A percentile compares a stretch with the other conserved stretches of the same genome.
phyloP scores from a whole-genome alignment of 2,888 invertebrate species.

The Torymus auratus region DNA sequence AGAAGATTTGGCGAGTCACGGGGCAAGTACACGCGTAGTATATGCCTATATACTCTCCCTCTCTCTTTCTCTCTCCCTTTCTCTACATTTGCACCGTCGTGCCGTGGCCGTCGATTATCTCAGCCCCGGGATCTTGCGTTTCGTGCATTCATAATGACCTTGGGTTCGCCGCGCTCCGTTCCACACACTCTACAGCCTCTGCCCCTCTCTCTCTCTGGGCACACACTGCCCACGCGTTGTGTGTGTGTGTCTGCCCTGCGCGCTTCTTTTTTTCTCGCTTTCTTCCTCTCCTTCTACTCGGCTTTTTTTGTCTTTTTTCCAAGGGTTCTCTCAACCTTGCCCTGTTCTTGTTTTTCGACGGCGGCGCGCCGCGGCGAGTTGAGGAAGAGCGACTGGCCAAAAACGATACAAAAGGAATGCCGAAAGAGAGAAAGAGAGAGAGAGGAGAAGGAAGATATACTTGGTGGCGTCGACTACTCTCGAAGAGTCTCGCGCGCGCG shows the following conservation, averaged over 20 bases:
- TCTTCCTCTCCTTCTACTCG: conserved; percentile 7
- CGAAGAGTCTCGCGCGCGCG: conserved; percentile 40
- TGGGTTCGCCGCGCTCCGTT: conserved; percentile 26
- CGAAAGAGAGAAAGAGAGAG: not conserved
- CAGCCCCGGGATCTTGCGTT: conserved; percentile 45
- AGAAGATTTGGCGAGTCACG: too few relatives aligned
- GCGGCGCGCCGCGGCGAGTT: conserved; percentile 46
- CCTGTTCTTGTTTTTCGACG: conserved; percentile 59
- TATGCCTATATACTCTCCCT: too few relatives aligned
- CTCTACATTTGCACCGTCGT: conserved; percentile 6
- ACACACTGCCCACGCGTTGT: too few relatives aligned
- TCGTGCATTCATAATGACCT: conserved; percentile 59
- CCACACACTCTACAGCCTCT: conserved; percentile 2
- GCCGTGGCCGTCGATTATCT: conserved; percentile 49
- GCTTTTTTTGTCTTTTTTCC: conserved; percentile 21
- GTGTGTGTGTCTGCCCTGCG: not conserved
- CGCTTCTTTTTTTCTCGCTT: not conserved
- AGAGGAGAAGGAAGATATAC: not conserved
- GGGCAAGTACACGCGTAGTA: too few relatives aligned
- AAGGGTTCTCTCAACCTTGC: conserved; percentile 59
- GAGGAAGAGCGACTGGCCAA: conserved; percentile 38
- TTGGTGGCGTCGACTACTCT: conserved; percentile 19
- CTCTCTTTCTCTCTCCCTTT: too few relatives aligned
- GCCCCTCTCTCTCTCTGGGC: not conserved
- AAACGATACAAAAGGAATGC: conserved; percentile 52